Evolutionary conservation across 2,888 invertebrate genomes (phyloP), one percentile per base, ranked within the genome.

Genomic region (Calephelis perditalis): DNA sequence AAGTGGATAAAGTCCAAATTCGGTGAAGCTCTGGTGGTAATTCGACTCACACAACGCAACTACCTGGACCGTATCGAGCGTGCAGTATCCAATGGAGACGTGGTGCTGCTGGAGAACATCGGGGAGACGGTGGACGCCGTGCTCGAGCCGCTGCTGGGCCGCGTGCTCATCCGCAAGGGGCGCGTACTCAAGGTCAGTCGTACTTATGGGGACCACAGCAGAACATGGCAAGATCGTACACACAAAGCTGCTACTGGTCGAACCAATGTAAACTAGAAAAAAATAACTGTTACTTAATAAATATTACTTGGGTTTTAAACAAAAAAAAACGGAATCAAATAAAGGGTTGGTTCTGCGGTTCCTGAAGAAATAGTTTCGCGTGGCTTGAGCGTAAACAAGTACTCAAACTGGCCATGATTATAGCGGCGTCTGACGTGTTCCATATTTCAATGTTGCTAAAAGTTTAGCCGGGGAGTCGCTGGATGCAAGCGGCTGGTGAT

Each of bases 1-100:
- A 98, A 98, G 82, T 98, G 98, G 98, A 97, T 99, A 65, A 98
- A 97, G 84, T 94, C 92, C n/a, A 95, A 93, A 73, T 98, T 95
- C 79, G 95, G 95, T 0, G 92, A 93, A 0, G 79, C 91, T 0
- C 82, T 98, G 55, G 92, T 94, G 58, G 93, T 96, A 5, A 91
- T 97, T 10, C 92, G 97, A 44, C 88, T 97, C 45, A 95, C 95
- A 0, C 95, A 95, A 76, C 94, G 94, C 66, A 95, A 94, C 72
- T 98, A 97, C 81, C 81, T 98, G 70, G 97, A 97, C 71, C 92
- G 91, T 11, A 95, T 98, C 64, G 98, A 96, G 78, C 89, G 92
- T 54, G 93, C 95, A 0, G 92, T 97, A 5, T 87, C 91, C 8
- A 93, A 94, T 69, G 98, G 98, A 0, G 91, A 93, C 59, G 92